Conservation (phyloP, 2,797 vertebrate genomes). For the Austrolebias charrua region DNA sequence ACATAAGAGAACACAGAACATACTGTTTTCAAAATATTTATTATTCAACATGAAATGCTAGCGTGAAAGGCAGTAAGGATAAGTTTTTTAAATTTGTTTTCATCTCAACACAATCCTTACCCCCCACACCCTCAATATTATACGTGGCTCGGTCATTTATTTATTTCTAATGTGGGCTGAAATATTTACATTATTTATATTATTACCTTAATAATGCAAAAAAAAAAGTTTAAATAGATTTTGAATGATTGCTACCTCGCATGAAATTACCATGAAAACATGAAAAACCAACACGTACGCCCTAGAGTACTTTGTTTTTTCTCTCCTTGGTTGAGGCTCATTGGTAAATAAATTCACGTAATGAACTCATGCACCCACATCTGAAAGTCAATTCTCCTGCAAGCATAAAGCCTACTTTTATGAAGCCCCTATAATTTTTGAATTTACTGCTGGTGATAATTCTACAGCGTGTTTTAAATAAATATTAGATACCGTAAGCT, state of each 20-base stretch:
- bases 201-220: not conserved
- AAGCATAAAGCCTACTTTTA: not conserved
- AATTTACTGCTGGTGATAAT: not conserved
- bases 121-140: not conserved
- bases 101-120: not conserved
- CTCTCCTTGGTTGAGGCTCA: not conserved
- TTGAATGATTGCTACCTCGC: not conserved
- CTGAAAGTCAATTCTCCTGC: conserved; percentile 73
- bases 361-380: conserved; percentile 54
- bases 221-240: conserved; percentile 2
- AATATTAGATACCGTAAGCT: not conserved
- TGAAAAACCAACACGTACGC: conserved; percentile 6
- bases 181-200: not conserved
- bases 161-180: not conserved
- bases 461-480: not conserved
- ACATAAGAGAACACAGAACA: too few relatives aligned
- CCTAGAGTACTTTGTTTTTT: not conserved
- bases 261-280: conserved; percentile 9
- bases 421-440: not conserved
- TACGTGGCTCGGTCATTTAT: not conserved
- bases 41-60: too few relatives aligned
- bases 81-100: not conserved
- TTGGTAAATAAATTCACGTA: not conserved
- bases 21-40: too few relatives aligned
- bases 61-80: not conserved